phyloP scores from a whole-genome alignment of 1,140 invertebrate species.

The Nasonia longicornis region DNA sequence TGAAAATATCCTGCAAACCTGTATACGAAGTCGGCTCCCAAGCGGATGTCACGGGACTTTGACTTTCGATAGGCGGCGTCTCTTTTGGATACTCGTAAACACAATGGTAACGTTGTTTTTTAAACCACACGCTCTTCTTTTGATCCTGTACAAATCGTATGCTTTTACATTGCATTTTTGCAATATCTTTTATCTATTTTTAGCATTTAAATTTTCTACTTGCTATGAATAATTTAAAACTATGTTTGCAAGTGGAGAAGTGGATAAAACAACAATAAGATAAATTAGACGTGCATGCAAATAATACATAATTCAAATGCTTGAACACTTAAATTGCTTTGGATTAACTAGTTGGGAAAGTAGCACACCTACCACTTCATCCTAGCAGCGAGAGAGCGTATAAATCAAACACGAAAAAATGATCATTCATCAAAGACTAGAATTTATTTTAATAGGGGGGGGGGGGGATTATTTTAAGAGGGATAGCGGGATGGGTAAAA shows the following conservation, averaged over 20 bases:
- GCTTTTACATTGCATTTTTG: not conserved
- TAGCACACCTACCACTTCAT: conserved; percentile 64
- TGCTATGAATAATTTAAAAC: not conserved
- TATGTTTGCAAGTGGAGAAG: not conserved
- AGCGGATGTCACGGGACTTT: conserved; percentile 55
- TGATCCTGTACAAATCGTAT: conserved; percentile 63
- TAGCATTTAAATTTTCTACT: not conserved
- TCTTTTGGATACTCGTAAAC: conserved; percentile 87
- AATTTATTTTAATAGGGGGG: conserved; percentile 11
- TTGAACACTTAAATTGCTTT: not conserved
- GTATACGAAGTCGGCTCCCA: conserved; percentile 64
- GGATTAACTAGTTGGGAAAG: conserved; percentile 37
- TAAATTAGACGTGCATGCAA: not conserved
- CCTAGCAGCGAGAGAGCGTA: conserved; percentile 59
- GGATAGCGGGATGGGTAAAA: not conserved
- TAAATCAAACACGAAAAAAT: conserved; percentile 50
- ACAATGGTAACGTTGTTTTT: conserved; percentile 84
- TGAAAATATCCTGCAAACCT: conserved; percentile 51
- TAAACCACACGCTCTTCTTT: conserved; percentile 80
- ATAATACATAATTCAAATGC: not conserved
- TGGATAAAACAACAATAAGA: not conserved
- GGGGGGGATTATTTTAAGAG: not conserved
- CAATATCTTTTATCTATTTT: not conserved
- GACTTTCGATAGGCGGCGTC: conserved; percentile 58
- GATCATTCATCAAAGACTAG: conserved; percentile 47